Evolutionary conservation across 2,888 invertebrate species (phyloP).

Genomic region (Cybosia mesomella): DNA sequence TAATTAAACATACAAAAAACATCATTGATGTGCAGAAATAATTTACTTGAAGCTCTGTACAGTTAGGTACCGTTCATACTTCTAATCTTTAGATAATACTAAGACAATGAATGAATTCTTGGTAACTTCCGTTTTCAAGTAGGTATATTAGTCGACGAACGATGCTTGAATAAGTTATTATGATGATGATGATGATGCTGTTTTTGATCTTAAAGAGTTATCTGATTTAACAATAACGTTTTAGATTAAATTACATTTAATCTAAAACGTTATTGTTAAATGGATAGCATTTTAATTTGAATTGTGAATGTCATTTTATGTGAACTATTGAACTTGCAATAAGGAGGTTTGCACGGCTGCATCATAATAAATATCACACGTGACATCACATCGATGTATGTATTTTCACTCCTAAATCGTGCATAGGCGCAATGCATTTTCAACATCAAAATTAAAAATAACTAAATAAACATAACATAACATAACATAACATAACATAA

Average conservation of each 20-base stretch:
- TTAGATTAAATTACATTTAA: too few species aligned
- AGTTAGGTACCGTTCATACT: not conserved
- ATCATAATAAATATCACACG: too few species aligned
- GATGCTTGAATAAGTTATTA: not conserved
- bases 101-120: not conserved
- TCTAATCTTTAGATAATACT: not conserved
- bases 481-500: too few species aligned
- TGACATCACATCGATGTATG: too few species aligned
- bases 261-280: not conserved
- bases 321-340: not conserved
- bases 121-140: slow-evolving; percentile 2
- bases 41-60: not conserved
- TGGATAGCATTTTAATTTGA: not conserved
- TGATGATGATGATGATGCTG: not conserved
- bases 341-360: too few species aligned
- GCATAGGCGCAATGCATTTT: too few species aligned
- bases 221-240: too few species aligned
- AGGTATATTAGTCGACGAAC: not conserved
- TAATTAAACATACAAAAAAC: not conserved
- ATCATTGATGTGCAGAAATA: not conserved
- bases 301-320: not conserved
- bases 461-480: too few species aligned
- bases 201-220: not conserved
- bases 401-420: too few species aligned
- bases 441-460: not conserved